Conservation (phyloP, 2,888 invertebrate species). For the Eumacrocentrus americanus region DNA sequence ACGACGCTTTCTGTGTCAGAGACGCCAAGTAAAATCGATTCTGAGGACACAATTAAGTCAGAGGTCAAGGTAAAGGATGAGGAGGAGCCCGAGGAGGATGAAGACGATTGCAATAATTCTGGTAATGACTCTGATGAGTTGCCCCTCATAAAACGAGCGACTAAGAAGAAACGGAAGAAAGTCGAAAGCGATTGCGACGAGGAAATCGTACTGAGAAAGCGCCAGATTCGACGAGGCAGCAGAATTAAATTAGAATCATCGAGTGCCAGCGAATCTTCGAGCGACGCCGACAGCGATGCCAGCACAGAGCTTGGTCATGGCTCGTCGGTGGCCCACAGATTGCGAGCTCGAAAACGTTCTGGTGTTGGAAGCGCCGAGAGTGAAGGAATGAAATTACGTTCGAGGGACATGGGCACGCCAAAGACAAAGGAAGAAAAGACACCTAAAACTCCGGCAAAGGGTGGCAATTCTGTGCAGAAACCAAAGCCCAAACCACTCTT, state of each 20-base stretch:
- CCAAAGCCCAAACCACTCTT: slow-evolving; percentile 66
- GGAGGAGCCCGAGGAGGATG: slow-evolving; percentile 29
- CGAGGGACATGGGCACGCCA: slow-evolving; percentile 53
- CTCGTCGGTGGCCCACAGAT: slow-evolving; percentile 54
- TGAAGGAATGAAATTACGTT: slow-evolving; percentile 55
- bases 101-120: slow-evolving; percentile 41
- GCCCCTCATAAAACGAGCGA: slow-evolving; percentile 49
- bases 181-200: slow-evolving; percentile 48
- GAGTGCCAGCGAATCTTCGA: slow-evolving; percentile 54
- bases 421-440: slow-evolving; percentile 48
- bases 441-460: slow-evolving; percentile 50
- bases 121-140: slow-evolving; percentile 52
- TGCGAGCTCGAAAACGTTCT: slow-evolving; percentile 54
- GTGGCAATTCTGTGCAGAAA: slow-evolving; percentile 39
- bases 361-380: slow-evolving; percentile 43
- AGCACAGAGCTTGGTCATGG: slow-evolving; percentile 46
- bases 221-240: slow-evolving; percentile 51
- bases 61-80: slow-evolving; percentile 28
- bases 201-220: slow-evolving; percentile 48
- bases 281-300: slow-evolving; percentile 47
- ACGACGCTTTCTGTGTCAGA: slow-evolving; percentile 42
- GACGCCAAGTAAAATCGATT: slow-evolving; percentile 42
- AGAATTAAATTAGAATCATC: slow-evolving; percentile 55
- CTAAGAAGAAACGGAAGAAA: slow-evolving; percentile 46
- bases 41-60: slow-evolving; percentile 41